Evolutionary conservation across 2,113 vertebrate genomes (phyloP), one percentile per base, ranked within the genome.

Genomic region (Fukomys damarensis): DNA sequence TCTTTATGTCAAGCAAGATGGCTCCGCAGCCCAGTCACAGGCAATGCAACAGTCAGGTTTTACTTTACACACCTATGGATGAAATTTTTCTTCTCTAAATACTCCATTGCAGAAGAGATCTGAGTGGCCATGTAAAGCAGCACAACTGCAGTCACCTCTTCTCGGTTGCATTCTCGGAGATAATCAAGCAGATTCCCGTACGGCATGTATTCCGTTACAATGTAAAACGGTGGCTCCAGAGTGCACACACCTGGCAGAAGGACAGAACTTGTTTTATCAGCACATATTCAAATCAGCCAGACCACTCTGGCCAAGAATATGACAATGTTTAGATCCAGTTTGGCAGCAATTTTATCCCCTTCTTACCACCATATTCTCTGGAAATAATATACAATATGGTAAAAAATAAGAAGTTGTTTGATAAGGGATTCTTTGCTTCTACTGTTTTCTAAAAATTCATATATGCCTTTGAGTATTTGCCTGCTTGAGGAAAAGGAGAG

Each of bases 21-120:
- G 52, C 38, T 56, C 28, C 26, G 2, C 24, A 49, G 35, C 85
- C 85, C 54, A 49, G 58, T 72, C 52, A 61, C 0, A 63, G 26
- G 41, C 14, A 77, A 61, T 10, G 41, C 14, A 77, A 61, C 7
- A 38, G 7, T 9, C 28, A 41, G 61, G 49, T 35, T 79, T 83
- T 2, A 96, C 98, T 79, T 83, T 2, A 96, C 98, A 92, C 61
- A 99, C 99, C 99, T 99, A 96, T 99, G 99, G 96, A 99, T 99
- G 97, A 99, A 99, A 96, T 99, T 99, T 98, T 99, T 99, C 98
- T 99, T 99, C 98, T 99, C 99, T 95, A 99, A 97, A 96, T 99
- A 99, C 92, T 99, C 99, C 99, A 99, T 99, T 59, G 99, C 99
- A 54, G 99, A 99, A 58, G 99, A 99, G 98, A 99, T 99, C 98